phyloP scores from a whole-genome alignment of 2,113 vertebrate genomes.

The Odontophorus gujanensis region DNA sequence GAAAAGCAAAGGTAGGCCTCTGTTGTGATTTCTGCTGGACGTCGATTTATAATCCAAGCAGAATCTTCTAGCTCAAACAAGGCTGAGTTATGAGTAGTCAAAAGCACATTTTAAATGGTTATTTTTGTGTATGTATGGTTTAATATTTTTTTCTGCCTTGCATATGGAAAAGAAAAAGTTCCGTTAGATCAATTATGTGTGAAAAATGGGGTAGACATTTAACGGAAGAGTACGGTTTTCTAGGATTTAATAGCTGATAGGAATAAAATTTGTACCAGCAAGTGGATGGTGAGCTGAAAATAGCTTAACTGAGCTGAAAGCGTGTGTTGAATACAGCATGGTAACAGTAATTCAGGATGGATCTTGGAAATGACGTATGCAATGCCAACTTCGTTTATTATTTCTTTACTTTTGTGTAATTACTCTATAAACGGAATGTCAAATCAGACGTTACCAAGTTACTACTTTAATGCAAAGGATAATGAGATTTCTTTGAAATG shows the following conservation, averaged over 20 bases:
- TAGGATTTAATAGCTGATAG: slow-evolving; percentile 35
- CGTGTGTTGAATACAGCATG: slow-evolving; percentile 41
- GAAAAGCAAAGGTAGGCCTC: neutral
- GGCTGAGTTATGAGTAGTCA: slow-evolving; percentile 9
- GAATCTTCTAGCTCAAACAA: neutral
- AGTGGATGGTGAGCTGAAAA: slow-evolving; percentile 60
- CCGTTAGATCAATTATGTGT: neutral
- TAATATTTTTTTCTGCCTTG: neutral
- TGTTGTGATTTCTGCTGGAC: neutral
- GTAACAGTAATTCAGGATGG: slow-evolving; percentile 54
- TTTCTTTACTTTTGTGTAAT: slow-evolving; percentile 50
- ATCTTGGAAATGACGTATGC: slow-evolving; percentile 43
- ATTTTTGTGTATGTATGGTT: neutral
- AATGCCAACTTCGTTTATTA: slow-evolving; percentile 47
- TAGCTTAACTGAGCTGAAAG: slow-evolving; percentile 55
- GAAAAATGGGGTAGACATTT: neutral
- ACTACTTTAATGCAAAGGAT: slow-evolving; percentile 46
- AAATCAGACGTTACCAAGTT: slow-evolving; percentile 57
- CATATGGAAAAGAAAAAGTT: neutral
- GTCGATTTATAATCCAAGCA: neutral
- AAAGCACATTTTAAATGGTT: neutral
- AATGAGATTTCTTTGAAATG: slow-evolving; percentile 80
- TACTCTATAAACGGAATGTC: slow-evolving; percentile 50
- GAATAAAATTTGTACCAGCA: slow-evolving; percentile 34
- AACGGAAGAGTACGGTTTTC: neutral